Evolutionary conservation across 2,113 vertebrate species (phyloP), one percentile per base, ranked within the genome.

Genomic region (Trichechus manatus): DNA sequence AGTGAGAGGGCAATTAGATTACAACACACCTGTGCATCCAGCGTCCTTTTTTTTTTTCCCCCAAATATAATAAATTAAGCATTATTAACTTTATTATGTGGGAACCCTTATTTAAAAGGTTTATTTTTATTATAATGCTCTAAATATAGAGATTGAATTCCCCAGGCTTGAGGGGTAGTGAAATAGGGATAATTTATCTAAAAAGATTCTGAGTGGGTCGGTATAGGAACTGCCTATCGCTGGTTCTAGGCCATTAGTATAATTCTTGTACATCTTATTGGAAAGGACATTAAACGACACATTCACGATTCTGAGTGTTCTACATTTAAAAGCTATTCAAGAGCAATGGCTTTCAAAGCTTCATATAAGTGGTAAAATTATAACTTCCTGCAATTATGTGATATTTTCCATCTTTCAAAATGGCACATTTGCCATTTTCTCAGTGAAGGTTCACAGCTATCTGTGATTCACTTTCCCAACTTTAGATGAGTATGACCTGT

Each of bases 401-500:
- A 27, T 90, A 42, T 61, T 77, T 93, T 90, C 61, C 27, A 81
- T 64, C 77, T 95, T 93, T 97, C 20, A 70, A 75, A 91, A 72
- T 72, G 17, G 14, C 9, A 47, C 19, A 53, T 80, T 89, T 89
- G 42, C 8, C 13, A n/a, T 93, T 87, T 86, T 96, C 36, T 66
- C 64, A 47, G 29, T 66, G 80, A 44, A 63, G 14, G 74, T 80
- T 86, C 19, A 75, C 19, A 93, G 15, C 10, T 89, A 36, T 61
- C 22, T n/a, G 29, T 82, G 59, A 81, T 22, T 15, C 1, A 44
- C 74, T 22, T 95, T 50, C 39, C 22, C 9, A 25, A 59, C 17
- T 93, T 81, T 5, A 42, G 36, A 64, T 59, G 66, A 77, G 47
- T 75, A 6, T 75, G 61, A 68, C 2, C 0, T 25, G 79, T 84